Evolutionary conservation across 2,113 vertebrate genomes (phyloP).

Genomic region (Corythaeola cristata): DNA sequence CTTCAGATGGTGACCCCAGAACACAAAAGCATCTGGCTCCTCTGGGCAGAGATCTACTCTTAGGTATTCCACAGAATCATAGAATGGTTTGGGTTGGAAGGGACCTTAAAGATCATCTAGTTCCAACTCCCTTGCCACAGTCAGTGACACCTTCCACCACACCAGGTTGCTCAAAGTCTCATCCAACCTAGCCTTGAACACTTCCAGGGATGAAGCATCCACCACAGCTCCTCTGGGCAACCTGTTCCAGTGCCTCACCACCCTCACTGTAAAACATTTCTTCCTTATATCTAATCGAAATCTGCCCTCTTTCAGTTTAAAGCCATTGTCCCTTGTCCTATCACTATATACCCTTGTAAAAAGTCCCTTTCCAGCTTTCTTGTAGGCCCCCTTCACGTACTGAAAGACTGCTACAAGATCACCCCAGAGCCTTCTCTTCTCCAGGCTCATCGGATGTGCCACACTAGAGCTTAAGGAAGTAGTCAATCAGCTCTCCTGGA

Average conservation of each 20-base stretch:
- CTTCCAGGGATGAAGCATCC: not conserved
- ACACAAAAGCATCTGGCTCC: not conserved
- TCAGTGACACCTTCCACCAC: not conserved
- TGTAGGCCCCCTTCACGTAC: too few species aligned
- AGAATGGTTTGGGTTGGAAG: not conserved
- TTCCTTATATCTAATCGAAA: too few species aligned
- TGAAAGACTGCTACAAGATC: too few species aligned
- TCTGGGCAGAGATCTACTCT: not conserved
- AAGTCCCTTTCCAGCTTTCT: too few species aligned
- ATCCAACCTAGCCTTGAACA: not conserved
- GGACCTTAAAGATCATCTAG: not conserved
- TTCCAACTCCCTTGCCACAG: not conserved
- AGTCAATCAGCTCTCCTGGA: not conserved
- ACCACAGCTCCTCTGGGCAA: not conserved
- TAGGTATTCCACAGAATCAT: not conserved
- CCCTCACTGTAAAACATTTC: not conserved
- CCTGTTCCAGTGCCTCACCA: not conserved
- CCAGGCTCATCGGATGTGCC: not conserved
- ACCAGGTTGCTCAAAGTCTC: not conserved
- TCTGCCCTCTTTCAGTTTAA: too few species aligned
- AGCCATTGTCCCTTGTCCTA: too few species aligned
- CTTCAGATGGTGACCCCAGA: not conserved
- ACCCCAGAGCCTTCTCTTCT: not conserved
- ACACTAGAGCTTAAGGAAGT: not conserved
- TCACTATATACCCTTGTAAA: too few species aligned